Evolutionary conservation across 2,113 vertebrate genomes (phyloP), one percentile per base, ranked within the genome.

Genomic region (Chaetops frenatus): DNA sequence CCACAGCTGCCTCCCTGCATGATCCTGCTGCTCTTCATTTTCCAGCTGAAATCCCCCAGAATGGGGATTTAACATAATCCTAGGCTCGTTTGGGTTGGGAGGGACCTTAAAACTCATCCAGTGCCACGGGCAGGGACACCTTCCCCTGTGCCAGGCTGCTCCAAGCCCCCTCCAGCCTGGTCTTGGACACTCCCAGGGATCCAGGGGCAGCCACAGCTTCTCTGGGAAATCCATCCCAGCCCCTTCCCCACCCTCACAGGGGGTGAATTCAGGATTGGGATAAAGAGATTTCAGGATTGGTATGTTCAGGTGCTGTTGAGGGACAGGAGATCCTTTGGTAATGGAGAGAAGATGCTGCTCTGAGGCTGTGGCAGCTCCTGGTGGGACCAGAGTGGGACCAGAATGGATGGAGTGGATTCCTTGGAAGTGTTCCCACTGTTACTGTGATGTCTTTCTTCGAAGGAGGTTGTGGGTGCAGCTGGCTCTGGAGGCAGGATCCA

Each of bases 371-470:
- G 50, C 51, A 61, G 0, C 47, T 4, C 57, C 44, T 6, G 9
- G 10, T 7, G 35, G n/a, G 42, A 47, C 48, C 17, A 1, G 20
- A 5, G 10, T 7, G 35, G n/a, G 42, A 47, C 48, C 17, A 1
- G 20, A 5, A 5, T 0, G 4, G 54, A 12, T 15, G 2, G 51
- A 8, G 28, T 3, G 56, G n/a, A 2, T 83, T 45, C 35, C 38
- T 44, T 56, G 65, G 74, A 25, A 21, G 20, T 4, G 6, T 31
- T 25, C 48, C 56, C 48, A 44, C 33, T 11, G 1, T 27, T 64
- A 38, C 45, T n/a, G 24, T 0, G 7, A 2, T 29, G 60, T 0
- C 3, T 70, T 1, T 4, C 3, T 70, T 1, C 4, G 35, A 8
- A n/a, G 72, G 69, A 11, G 6, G 31, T 1, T 5, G 44, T 56